Conservation (phyloP, 2,888 invertebrate genomes). For the Nephrotoma guestfalica region DNA sequence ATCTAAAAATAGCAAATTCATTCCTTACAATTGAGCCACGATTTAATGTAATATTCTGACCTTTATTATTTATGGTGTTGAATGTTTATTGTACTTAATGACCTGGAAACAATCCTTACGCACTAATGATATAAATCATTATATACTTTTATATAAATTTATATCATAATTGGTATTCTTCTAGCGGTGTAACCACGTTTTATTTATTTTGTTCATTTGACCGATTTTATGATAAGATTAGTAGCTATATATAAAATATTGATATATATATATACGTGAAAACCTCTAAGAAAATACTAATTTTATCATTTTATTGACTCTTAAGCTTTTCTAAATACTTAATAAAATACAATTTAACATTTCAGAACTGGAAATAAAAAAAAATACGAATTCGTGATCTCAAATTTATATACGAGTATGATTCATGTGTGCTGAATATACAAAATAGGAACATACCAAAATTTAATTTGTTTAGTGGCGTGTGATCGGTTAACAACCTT, state of each 20-base stretch:
- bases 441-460: background rate
- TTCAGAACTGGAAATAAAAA: background rate
- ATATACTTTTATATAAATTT: background rate
- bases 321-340: too few species aligned
- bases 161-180: background rate
- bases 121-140: background rate
- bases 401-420: background rate
- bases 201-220: background rate
- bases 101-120: background rate
- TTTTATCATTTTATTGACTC: too few species aligned
- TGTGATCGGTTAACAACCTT: background rate
- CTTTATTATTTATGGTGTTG: background rate
- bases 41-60: background rate
- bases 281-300: too few species aligned
- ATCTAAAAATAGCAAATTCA: background rate
- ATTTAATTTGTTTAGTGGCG: background rate
- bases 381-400: too few species aligned
- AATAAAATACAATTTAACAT: background rate
- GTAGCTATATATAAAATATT: too few species aligned
- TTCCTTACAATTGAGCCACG: background rate
- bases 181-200: background rate
- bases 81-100: background rate
- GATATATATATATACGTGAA: too few species aligned
- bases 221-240: too few species aligned
- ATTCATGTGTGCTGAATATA: background rate